Conservation (phyloP, 2,888 invertebrate species). For the Carcina quercana region DNA sequence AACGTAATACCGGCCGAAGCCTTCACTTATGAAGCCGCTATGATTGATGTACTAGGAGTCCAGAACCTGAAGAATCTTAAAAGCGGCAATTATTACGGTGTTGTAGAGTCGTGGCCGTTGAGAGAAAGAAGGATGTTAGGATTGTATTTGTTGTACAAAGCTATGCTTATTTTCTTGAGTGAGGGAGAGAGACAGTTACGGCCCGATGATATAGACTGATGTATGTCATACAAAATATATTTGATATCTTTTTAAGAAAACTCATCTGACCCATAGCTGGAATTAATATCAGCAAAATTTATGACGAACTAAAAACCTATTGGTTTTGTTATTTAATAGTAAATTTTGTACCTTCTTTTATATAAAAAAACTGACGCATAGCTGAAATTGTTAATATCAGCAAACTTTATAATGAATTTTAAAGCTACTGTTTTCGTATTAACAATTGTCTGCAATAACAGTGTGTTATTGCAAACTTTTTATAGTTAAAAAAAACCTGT, state of each 20-base stretch:
- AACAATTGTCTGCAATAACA: too few species aligned
- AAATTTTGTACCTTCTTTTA: too few species aligned
- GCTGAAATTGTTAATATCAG: too few species aligned
- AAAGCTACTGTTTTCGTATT: too few species aligned
- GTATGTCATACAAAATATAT: conserved; percentile 13
- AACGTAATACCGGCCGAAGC: conserved; percentile 94
- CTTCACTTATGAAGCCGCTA: conserved; percentile 93
- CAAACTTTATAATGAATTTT: too few species aligned
- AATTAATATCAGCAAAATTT: too few species aligned
- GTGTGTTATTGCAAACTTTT: too few species aligned
- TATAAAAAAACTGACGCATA: too few species aligned
- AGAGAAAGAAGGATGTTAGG: conserved; percentile 84
- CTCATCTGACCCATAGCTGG: too few species aligned
- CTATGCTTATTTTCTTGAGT: conserved; percentile 86
- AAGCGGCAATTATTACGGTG: conserved; percentile 88
- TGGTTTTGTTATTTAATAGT: too few species aligned
- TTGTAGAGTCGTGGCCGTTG: conserved; percentile 81
- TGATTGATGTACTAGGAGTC: conserved; percentile 91
- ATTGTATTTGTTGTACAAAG: conserved; percentile 84
- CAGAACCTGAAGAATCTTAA: conserved; percentile 85
- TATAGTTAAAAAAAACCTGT: too few species aligned
- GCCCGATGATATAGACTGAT: conserved; percentile 79
- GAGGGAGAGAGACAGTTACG: conserved; percentile 93
- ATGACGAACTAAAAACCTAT: too few species aligned
- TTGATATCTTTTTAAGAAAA: conserved; percentile 13